Conservation (phyloP, 2,113 vertebrate genomes). For the Varanus komodoensis region DNA sequence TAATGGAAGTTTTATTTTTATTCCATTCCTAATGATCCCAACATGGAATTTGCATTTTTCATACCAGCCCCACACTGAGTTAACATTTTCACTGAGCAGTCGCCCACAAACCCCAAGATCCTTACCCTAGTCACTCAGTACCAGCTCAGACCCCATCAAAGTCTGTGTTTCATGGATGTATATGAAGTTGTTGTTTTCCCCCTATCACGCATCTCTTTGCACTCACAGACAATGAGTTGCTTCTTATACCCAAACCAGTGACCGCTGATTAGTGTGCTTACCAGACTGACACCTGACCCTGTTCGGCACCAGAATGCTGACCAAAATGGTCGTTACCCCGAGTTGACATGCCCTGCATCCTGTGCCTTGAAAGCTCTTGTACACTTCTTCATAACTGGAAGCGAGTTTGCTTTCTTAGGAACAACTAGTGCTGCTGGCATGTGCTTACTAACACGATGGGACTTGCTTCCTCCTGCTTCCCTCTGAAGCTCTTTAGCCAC, state of each 20-base stretch:
- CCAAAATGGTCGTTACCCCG: no score
- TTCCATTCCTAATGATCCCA: background rate
- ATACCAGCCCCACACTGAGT: no score
- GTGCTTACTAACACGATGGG: no score
- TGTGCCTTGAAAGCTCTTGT: background rate
- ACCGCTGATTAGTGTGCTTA: background rate
- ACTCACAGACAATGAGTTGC: background rate
- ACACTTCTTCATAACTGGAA: background rate
- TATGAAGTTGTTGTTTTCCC: background rate
- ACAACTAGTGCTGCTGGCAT: no score
- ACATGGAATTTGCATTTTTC: background rate
- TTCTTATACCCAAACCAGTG: background rate
- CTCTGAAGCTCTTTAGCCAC: no score
- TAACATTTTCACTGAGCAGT: background rate
- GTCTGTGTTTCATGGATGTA: background rate
- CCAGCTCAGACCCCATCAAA: background rate
- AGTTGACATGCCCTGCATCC: no score
- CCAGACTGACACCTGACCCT: background rate
- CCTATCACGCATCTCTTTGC: no score
- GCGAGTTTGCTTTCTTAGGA: no score
- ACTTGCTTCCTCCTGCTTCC: no score
- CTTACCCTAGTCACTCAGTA: background rate
- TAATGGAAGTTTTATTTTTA: background rate
- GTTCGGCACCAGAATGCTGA: background rate
- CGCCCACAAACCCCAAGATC: background rate